These are phyloP conservation scores for Zaprionus vittiger DNA, from an alignment of 1,140 invertebrate genomes.

Conservation along the genomic window DNA sequence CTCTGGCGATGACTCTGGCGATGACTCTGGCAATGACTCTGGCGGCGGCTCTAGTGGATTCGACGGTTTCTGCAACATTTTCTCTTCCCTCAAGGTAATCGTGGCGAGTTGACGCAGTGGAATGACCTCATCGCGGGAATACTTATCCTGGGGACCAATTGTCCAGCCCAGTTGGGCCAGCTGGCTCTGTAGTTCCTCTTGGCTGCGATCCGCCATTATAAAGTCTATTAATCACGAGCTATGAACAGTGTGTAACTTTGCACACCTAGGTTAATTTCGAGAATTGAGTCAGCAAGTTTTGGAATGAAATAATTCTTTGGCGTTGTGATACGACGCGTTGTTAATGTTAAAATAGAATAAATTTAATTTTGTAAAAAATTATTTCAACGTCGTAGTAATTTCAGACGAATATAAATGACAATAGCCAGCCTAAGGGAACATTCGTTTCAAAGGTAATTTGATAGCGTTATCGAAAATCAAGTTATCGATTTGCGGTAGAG, in stretches of 20 bases:
- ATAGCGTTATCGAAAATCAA: too few species aligned
- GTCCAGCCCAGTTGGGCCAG: conserved; percentile 37
- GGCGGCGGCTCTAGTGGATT: neutral
- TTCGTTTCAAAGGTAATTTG: neutral
- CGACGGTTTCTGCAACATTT: too few species aligned
- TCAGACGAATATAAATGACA: neutral
- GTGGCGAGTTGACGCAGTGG: conserved; percentile 26
- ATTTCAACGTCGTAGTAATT: neutral
- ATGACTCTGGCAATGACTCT: neutral
- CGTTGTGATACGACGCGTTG: neutral
- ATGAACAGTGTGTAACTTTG: neutral
- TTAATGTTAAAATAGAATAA: neutral
- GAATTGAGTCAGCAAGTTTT: neutral
- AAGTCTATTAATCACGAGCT: neutral
- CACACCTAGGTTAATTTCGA: neutral
- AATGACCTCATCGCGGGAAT: conserved; percentile 13
- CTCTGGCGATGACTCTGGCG: neutral
- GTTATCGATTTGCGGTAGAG: too few species aligned
- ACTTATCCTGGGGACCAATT: conserved; percentile 12
- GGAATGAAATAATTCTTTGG: neutral
- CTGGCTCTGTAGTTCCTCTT: conserved; percentile 28
- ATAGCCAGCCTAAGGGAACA: neutral
- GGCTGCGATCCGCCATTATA: conserved; percentile 25
- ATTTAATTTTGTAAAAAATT: neutral
- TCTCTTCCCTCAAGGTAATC: neutral